Evolutionary conservation across 2,888 invertebrate species (phyloP).

Genomic region (Microplitis deprimator): DNA sequence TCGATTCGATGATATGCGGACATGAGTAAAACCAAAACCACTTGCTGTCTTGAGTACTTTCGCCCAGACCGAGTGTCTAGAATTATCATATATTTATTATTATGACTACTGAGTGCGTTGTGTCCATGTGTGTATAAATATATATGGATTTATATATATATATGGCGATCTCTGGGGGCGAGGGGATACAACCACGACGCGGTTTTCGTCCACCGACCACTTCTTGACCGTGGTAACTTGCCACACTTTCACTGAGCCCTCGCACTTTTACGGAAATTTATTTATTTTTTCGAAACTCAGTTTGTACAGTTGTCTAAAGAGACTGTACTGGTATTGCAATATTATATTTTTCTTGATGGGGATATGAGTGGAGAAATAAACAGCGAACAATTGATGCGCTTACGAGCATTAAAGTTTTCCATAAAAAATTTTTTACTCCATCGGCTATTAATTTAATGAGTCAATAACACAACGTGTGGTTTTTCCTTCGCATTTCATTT

Average conservation of each 20-base stretch:
- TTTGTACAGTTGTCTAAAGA: neutral
- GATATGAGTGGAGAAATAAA: neutral
- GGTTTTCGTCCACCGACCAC: constrained; percentile 21
- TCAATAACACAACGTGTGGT: neutral
- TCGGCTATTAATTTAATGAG: constrained; percentile 1
- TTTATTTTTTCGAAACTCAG: neutral
- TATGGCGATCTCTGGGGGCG: constrained; percentile 4
- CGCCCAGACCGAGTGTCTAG: constrained; percentile 29
- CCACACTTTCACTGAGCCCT: constrained; percentile 13
- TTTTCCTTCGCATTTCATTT: constrained; percentile 3
- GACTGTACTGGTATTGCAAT: neutral
- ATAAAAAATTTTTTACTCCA: neutral
- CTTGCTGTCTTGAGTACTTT: constrained; percentile 16
- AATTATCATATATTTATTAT: neutral
- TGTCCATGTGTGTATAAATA: constrained; percentile 24
- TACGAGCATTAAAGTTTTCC: constrained; percentile 15
- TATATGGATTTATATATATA: constrained; percentile 29
- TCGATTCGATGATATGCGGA: constrained; percentile 16
- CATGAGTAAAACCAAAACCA: constrained; percentile 21
- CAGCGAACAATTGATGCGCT: constrained; percentile 19
- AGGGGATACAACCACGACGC: neutral
- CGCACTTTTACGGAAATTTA: neutral
- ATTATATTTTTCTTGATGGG: neutral
- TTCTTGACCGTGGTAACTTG: constrained; percentile 1
- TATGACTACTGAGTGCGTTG: neutral